Evolutionary conservation across 2,113 vertebrate genomes (phyloP).

Genomic region (Burhinus oedicnemus): DNA sequence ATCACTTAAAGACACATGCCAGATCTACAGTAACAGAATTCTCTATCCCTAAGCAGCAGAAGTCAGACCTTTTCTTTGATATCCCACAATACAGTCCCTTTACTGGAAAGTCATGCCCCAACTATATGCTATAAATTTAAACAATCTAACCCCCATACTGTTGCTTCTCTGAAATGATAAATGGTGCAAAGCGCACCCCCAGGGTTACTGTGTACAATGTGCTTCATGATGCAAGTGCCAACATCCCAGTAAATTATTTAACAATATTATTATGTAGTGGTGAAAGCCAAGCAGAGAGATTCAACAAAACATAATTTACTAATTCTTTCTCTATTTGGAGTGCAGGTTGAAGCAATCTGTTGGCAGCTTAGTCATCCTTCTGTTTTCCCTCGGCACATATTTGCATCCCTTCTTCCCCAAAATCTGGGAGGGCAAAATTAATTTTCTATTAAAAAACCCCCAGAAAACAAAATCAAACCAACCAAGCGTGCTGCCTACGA

Average conservation of each 20-base stretch:
- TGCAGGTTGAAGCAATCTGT: neutral
- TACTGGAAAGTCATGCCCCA: neutral
- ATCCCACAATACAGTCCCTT: neutral
- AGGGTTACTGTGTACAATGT: neutral
- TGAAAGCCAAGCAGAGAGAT: neutral
- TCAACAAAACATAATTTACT: neutral
- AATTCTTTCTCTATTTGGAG: neutral
- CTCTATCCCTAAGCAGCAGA: neutral
- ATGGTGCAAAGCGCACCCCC: neutral
- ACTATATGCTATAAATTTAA: neutral
- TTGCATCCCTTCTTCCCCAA: neutral
- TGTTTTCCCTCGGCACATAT: neutral
- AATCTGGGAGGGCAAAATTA: neutral
- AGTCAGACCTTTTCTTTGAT: neutral
- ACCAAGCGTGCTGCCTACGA: neutral
- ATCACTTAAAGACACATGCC: neutral
- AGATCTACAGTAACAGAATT: neutral
- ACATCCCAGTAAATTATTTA: neutral
- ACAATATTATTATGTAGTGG: neutral
- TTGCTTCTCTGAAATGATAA: neutral
- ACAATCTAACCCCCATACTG: neutral
- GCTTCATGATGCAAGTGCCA: neutral
- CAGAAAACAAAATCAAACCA: neutral
- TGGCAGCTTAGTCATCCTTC: slow-evolving; percentile 2
- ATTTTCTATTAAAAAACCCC: neutral